Conservation (phyloP, 2,888 invertebrate species). For the Aphrophora alni region DNA sequence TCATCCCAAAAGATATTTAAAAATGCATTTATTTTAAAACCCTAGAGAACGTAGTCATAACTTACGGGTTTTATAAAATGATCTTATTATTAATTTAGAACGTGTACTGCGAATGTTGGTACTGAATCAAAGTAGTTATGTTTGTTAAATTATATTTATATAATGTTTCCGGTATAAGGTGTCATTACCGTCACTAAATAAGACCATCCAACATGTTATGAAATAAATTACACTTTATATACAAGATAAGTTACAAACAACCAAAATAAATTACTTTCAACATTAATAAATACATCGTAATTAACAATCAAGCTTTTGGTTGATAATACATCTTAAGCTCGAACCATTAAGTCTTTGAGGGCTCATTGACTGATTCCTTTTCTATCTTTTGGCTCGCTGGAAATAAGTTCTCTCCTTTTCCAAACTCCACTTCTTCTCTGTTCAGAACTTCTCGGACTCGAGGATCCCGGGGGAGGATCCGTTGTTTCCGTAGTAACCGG, state of each 20-base stretch:
- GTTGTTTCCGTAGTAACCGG: constrained; percentile 59
- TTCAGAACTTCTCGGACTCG: constrained; percentile 40
- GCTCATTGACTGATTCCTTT: constrained; percentile 18
- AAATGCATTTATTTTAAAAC: no score
- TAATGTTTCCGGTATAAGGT: no score
- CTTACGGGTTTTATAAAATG: no score
- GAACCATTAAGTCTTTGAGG: background rate
- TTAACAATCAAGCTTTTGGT: background rate
- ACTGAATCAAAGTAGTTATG: no score
- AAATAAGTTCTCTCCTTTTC: constrained; percentile 81
- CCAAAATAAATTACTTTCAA: constrained; percentile 12
- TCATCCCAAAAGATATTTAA: no score
- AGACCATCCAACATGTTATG: background rate
- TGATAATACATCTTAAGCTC: background rate
- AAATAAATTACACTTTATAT: constrained; percentile 6
- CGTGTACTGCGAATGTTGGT: no score
- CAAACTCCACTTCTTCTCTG: constrained; percentile 61
- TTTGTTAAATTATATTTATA: no score
- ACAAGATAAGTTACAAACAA: constrained; percentile 12
- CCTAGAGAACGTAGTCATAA: no score
- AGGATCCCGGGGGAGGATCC: constrained; percentile 26
- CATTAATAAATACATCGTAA: constrained; percentile 6
- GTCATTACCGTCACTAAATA: no score
- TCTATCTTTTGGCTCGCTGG: constrained; percentile 68
- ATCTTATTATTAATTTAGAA: no score